Evolutionary conservation across 2,888 invertebrate genomes (phyloP).

Genomic region (Phyllotreta cruciferae): DNA sequence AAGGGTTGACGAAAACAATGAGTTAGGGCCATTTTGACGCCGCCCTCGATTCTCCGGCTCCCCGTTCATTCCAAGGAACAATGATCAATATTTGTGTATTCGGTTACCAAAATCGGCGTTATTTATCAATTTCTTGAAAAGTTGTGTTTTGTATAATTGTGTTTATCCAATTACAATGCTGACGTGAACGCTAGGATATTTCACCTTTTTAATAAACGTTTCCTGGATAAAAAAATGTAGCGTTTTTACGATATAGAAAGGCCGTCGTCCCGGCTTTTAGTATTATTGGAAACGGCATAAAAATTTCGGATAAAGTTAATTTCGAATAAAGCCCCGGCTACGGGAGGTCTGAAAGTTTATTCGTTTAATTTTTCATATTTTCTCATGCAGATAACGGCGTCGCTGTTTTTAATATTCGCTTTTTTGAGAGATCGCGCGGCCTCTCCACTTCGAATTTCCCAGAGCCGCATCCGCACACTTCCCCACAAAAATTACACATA

Average conservation of each 20-base stretch:
- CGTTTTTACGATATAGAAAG: slow-evolving; percentile 1
- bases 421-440: slow-evolving; percentile 27
- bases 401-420: slow-evolving; percentile 44
- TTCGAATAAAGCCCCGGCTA: slow-evolving; percentile 30
- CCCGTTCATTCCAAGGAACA: slow-evolving; percentile 2
- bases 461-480: slow-evolving; percentile 8
- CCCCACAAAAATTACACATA: too few species aligned
- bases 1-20: slow-evolving; percentile 54
- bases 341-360: slow-evolving; percentile 32
- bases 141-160: neutral
- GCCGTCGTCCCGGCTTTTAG: slow-evolving; percentile 14
- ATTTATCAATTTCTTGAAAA: too few species aligned
- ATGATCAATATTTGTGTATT: slow-evolving; percentile 26
- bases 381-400: slow-evolving; percentile 41
- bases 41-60: slow-evolving; percentile 17
- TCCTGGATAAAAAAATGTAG: neutral
- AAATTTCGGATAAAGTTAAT: slow-evolving; percentile 20
- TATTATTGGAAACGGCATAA: slow-evolving; percentile 12
- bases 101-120: too few species aligned
- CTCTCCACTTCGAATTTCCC: slow-evolving; percentile 4
- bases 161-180: slow-evolving; percentile 1
- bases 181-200: neutral
- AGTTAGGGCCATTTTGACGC: slow-evolving; percentile 43
- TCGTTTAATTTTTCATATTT: slow-evolving; percentile 43
- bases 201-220: slow-evolving; percentile 5